Base-by-base conservation (phyloP, 2,797 vertebrate species). In the Poliocrania exsul region DNA sequence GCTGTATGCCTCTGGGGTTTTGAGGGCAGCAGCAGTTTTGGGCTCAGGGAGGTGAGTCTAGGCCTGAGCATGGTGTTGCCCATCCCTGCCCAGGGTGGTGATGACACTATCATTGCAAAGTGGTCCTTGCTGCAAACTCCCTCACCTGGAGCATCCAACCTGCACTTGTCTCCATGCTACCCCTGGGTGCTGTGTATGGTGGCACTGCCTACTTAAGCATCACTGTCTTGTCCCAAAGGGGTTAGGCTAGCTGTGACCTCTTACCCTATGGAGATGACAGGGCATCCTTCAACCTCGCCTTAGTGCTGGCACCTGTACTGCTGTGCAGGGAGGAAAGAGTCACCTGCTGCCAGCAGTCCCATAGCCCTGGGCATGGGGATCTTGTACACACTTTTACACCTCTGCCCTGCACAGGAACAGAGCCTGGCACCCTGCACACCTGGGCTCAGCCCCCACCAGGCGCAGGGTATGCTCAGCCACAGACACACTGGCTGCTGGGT, bases 121-220 rank as follows among this genome's bases (percentile, higher is more conserved):
- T 1, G 0, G 29, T 83, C 33, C 44, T 28, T 73, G 31, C 31
- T 87, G 61, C 67, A 90, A 57, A 50, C 16, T 8, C 11, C 4
- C 5, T 75, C 46, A 37, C 13, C 44, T 25, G 33, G 51, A 79
- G 20, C 64, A 70, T 25, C 13, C 40, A 47, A 24, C 49, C 40
- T 31, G 8, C 1, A 1, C 5, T 0, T 2, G 2, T 62, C 23
- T 33, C 49, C 18, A 1, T 9, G 18, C 16, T 62, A 23, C 26
- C 40, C 21, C 47, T 42, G 35, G 54, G 42, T 71, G 31, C 66
- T 53, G 46, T 47, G 3, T 11, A 21, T 35, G 25, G 58, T 82
- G 79, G 66, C 3, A 5, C 31, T 49, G 31, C 47, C 61, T 66
- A 44, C 64, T 86, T 44, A n/a, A 58, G 56, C 5, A 3, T 81